Evolutionary conservation across 2,797 vertebrate genomes (phyloP), one percentile per base, ranked within the genome.

Genomic region (Calcarius lapponicus): DNA sequence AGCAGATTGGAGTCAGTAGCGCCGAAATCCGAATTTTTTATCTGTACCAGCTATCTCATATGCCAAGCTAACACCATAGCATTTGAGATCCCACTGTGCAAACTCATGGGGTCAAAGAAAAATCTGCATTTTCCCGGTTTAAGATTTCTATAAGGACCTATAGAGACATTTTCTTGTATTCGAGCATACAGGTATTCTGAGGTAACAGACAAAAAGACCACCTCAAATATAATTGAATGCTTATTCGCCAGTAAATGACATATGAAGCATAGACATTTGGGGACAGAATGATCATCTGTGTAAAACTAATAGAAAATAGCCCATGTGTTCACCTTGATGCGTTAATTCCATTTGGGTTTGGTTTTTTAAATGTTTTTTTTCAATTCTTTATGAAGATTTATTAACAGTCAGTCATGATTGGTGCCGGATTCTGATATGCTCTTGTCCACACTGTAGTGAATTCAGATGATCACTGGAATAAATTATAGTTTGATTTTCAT

Each of bases 371-470:
- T 3, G 19, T 57, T 53, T 48, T 40, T 80, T 71, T 36, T 11
- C 24, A 51, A 31, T 87, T 75, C 40, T 19, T 92, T 76, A 24
- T 25, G 34, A 95, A 82, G 21, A 50, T 66, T 88, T 90, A 73
- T 86, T 92, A 80, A 66, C 24, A 74, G 25, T 56, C 28, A 91
- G 50, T 43, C 18, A 36, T 71, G 88, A 79, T 93, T 92, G 60
- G 47, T 86, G 57, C 58, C 3, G 24, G 51, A 60, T 21, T 86
- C 36, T 73, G 51, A 80, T 85, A 86, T 94, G 34, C 10, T 81
- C 80, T 88, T 94, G 72, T 90, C 40, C 54, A 86, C 13, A 21
- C 34, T 62, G 61, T n/a, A 54, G 78, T 80, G 78, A 61, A 90
- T 53, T 94, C 82, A 90, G 43, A 67, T 47, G 61, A 86, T 74